Evolutionary conservation across 2,888 invertebrate species (phyloP).

Genomic region (Xanthia icteritia): DNA sequence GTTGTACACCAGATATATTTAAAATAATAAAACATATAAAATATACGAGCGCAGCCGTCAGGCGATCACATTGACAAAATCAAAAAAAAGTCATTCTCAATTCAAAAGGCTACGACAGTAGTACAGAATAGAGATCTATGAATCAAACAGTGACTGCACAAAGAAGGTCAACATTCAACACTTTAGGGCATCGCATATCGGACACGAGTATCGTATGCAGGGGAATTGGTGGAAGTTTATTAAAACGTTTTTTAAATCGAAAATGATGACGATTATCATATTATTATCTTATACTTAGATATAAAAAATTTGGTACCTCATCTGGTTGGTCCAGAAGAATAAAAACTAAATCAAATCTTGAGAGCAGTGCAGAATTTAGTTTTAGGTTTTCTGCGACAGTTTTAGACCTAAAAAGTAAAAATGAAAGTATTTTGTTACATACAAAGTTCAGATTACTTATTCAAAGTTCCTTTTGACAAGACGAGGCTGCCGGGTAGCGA

Average conservation of each 20-base stretch:
- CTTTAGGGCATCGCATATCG: no score
- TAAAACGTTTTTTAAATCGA: background rate
- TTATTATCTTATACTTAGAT: background rate
- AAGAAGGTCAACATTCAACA: no score
- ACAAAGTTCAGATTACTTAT: background rate
- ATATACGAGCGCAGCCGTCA: no score
- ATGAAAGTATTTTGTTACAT: slow-evolving; percentile 9
- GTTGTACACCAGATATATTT: no score
- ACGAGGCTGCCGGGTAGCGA: background rate
- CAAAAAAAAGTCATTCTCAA: no score
- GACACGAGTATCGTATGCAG: background rate
- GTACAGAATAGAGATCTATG: no score
- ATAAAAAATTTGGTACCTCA: slow-evolving; percentile 88
- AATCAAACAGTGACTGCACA: no score
- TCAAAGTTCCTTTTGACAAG: background rate
- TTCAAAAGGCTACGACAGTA: no score
- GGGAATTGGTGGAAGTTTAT: background rate
- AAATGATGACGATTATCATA: background rate
- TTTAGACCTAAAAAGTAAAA: slow-evolving; percentile 91
- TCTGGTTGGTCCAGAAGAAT: slow-evolving; percentile 96
- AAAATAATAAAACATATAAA: no score
- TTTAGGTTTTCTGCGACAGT: slow-evolving; percentile 97
- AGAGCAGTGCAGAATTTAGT: slow-evolving; percentile 95
- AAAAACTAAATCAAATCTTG: slow-evolving; percentile 98
- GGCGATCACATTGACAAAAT: no score